A percentile compares a stretch with the other conserved stretches of the same genome.
phyloP scores from a whole-genome alignment of 2,888 invertebrate genomes.

The Spodoptera picta region DNA sequence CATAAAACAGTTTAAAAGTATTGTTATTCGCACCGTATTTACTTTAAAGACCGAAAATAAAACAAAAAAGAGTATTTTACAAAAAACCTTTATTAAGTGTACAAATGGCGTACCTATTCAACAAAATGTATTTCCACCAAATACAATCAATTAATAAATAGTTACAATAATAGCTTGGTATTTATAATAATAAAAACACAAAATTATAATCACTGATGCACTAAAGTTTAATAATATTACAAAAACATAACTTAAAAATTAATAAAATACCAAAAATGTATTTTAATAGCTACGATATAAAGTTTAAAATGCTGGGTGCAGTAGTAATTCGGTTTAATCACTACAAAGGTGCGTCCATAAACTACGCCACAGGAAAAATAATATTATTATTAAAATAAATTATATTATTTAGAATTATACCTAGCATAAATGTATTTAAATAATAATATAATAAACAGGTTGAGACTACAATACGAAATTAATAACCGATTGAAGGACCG shows the following conservation, averaged over 20 bases:
- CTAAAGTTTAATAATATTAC: slow-evolving; percentile 31
- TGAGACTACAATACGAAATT: no score
- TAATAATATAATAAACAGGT: no score
- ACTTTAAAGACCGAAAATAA: background rate
- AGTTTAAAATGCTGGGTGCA: slow-evolving; percentile 51
- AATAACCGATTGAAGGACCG: no score
- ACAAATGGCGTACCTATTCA: slow-evolving; percentile 48
- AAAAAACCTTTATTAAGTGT: slow-evolving; percentile 53
- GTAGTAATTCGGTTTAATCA: slow-evolving; percentile 39
- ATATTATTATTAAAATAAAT: no score
- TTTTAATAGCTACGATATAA: slow-evolving; percentile 35
- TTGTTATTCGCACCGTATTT: no score
- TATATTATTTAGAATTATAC: no score
- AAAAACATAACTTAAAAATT: slow-evolving; percentile 26
- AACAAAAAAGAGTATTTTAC: slow-evolving; percentile 30
- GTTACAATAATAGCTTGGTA: slow-evolving; percentile 30
- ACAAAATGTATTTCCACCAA: slow-evolving; percentile 52
- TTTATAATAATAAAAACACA: slow-evolving; percentile 41
- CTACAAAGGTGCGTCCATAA: slow-evolving; percentile 47
- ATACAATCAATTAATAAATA: slow-evolving; percentile 51
- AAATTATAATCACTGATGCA: slow-evolving; percentile 49
- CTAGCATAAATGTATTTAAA: no score
- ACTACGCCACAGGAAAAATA: slow-evolving; percentile 26
- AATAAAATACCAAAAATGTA: slow-evolving; percentile 55
- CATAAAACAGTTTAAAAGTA: no score